Base-by-base conservation (phyloP, 2,113 vertebrate species). In the Chauna torquata region DNA sequence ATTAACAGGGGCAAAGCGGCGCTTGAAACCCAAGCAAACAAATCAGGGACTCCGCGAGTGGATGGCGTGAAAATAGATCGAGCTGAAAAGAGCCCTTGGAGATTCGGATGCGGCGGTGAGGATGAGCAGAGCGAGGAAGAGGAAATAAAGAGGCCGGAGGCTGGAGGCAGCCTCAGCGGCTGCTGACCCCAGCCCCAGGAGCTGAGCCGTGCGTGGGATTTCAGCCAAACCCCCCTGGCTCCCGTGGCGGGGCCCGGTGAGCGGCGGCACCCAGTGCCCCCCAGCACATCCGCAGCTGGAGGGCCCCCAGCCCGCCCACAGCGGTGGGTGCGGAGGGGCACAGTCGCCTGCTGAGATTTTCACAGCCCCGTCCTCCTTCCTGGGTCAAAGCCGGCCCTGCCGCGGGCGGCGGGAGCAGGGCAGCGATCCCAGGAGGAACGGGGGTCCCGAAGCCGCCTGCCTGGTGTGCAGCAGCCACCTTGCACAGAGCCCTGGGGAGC, bases 401-500 rank as follows among this genome's bases (percentile, higher is more conserved):
- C 44, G 40, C 2, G 23, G 58, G 23, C 12, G 36, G 42, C 71
- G 45, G 47, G 27, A 65, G 34, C 50, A 89, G 16, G 64, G 47
- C 45, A 62, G 24, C 14, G 12, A 8, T 36, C 64, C n/a, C 78
- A 34, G 57, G 57, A 32, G 69, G 6, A 44, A 45, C 40, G 0
- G 3, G 16, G 27, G 24, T 24, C 27, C n/a, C 2, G 2, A 25
- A 5, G 40, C 62, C 16, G 0, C 38, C 68, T 34, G 62, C 15
- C 25, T 59, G 20, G 25, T 45, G 50, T 6, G 2, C 1, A 0
- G 47, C 19, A 0, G 47, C 19, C 20, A 36, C 65, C 52, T 34
- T 11, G 8, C 8, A 2, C 3, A 2, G 24, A 28, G 69, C 12
- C 45, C 32, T 2, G 11, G 64, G 0, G 16, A 52, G 34, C 0